These are phyloP conservation scores for Sarcophilus harrisii DNA, from an alignment of 2,797 vertebrate species.

Conservation along the genomic window DNA sequence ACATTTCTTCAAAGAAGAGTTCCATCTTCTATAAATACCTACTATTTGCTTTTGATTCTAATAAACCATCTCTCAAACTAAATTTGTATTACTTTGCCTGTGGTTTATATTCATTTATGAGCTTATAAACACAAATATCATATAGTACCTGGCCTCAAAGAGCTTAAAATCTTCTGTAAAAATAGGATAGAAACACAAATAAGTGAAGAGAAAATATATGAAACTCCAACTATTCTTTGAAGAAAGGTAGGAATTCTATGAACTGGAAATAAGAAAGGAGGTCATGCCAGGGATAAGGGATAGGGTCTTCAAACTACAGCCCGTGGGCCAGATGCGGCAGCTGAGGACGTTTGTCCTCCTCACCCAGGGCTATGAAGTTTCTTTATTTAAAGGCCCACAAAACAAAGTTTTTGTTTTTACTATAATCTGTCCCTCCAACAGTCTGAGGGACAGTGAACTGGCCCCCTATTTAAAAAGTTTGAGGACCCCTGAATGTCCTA, in stretches of 20 bases:
- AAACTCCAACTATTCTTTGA: neutral
- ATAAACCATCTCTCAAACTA: neutral
- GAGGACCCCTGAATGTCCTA: too few species aligned
- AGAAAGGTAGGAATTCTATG: neutral
- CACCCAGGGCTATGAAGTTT: too few species aligned
- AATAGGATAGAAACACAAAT: neutral
- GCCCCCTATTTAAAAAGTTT: too few species aligned
- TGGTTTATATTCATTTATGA: neutral
- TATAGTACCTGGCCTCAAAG: neutral
- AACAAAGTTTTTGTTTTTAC: too few species aligned
- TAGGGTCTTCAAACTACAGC: too few species aligned
- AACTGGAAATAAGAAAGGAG: neutral
- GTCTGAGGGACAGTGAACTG: too few species aligned
- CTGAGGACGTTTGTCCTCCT: too few species aligned
- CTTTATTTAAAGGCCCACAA: too few species aligned
- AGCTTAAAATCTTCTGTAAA: neutral
- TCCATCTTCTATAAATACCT: neutral
- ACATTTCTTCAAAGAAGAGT: neutral
- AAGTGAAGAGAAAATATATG: neutral
- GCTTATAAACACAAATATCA: neutral
- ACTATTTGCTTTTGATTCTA: neutral
- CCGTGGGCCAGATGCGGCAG: too few species aligned
- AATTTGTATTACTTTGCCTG: neutral
- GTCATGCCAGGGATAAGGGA: neutral
- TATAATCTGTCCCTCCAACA: too few species aligned